phyloP scores from a whole-genome alignment of 2,797 vertebrate genomes.

The Diceros bicornis region DNA sequence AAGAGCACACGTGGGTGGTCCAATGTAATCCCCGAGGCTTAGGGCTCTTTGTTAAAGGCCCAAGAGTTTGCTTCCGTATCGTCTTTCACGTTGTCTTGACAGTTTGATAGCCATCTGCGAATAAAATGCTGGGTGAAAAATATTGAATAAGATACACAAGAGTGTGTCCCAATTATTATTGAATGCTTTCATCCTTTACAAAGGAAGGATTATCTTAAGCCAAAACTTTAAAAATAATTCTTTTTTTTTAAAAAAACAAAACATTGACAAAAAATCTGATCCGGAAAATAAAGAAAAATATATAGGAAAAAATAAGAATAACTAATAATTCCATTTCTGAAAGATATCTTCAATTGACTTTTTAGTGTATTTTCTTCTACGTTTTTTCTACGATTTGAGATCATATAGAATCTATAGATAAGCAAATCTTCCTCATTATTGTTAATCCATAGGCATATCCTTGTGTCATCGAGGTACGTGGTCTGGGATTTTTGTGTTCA shows the following conservation, averaged over 20 bases:
- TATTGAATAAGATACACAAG: background rate
- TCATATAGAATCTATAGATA: background rate
- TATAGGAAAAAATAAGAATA: background rate
- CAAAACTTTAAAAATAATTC: background rate
- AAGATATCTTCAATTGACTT: background rate
- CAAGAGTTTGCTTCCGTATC: background rate
- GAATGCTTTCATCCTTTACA: background rate
- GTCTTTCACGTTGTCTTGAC: background rate
- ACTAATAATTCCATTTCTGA: background rate
- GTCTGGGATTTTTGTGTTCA: background rate
- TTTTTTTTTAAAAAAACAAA: background rate
- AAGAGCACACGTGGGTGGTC: background rate
- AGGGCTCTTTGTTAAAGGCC: background rate
- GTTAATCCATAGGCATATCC: background rate
- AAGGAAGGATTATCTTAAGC: slow-evolving; percentile 25
- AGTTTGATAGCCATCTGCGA: slow-evolving; percentile 10
- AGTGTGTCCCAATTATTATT: background rate
- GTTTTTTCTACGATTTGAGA: background rate
- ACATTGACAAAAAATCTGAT: background rate
- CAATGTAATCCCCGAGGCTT: background rate
- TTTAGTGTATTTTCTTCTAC: background rate
- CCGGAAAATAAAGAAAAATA: slow-evolving; percentile 40
- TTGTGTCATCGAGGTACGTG: background rate
- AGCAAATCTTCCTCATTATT: background rate
- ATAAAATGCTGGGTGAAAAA: background rate